phyloP scores from a whole-genome alignment of 2,888 invertebrate genomes.

The Caenorhabditis angaria region DNA sequence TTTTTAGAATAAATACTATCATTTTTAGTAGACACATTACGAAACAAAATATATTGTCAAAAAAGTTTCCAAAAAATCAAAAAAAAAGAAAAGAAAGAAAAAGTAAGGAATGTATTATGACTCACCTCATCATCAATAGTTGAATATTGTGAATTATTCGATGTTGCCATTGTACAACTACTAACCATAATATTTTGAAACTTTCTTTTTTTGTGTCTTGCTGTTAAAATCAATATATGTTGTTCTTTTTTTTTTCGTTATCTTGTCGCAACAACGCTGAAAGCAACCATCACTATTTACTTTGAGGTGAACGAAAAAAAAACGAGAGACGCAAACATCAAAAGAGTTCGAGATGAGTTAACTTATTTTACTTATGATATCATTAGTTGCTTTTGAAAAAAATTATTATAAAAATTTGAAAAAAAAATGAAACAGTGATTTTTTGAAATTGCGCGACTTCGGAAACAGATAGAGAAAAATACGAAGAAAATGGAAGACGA shows the following conservation, averaged over 20 bases:
- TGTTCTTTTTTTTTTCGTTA: neutral
- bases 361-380: neutral
- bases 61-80: no score
- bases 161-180: slow-evolving; percentile 27
- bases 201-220: neutral
- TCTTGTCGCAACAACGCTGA: neutral
- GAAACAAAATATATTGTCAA: no score
- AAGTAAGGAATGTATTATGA: slow-evolving; percentile 4
- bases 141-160: slow-evolving; percentile 8
- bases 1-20: no score
- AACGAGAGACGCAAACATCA: neutral
- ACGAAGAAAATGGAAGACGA: neutral
- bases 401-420: no score
- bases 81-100: slow-evolving; percentile 6
- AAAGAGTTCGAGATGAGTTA: neutral
- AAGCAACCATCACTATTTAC: neutral
- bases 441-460: neutral
- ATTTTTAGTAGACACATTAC: no score
- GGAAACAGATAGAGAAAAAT: neutral
- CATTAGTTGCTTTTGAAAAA: neutral
- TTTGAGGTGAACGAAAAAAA: neutral
- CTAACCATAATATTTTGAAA: slow-evolving; percentile 12
- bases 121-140: slow-evolving; percentile 31
- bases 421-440: no score
- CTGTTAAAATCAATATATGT: neutral